Evolutionary conservation across 2,888 invertebrate genomes (phyloP).

Genomic region (Thera britannica): DNA sequence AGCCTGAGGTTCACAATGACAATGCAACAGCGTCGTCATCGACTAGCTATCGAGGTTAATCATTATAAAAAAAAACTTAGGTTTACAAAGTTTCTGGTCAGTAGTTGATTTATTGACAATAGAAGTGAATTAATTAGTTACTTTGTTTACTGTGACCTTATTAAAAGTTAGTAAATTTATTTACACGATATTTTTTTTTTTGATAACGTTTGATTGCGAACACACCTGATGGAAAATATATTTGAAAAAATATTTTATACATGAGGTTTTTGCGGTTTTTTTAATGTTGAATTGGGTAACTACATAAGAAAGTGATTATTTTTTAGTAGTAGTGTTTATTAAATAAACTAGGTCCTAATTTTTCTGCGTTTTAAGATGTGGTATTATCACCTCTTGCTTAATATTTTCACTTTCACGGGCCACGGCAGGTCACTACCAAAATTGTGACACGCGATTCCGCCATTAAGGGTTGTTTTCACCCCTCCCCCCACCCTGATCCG

Average conservation of each 20-base stretch:
- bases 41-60: constrained; percentile 31
- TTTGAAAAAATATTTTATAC: too few relatives aligned
- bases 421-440: constrained; percentile 82
- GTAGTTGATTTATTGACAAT: constrained; percentile 14
- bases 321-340: too few relatives aligned
- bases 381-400: constrained; percentile 64
- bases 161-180: too few relatives aligned
- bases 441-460: constrained; percentile 84
- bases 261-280: too few relatives aligned
- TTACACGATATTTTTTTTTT: too few relatives aligned
- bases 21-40: constrained; percentile 29
- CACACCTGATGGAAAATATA: too few relatives aligned
- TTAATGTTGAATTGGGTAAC: too few relatives aligned
- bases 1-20: constrained; percentile 39
- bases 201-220: too few relatives aligned
- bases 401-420: constrained; percentile 83
- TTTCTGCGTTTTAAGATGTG: constrained; percentile 6
- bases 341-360: background rate
- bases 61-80: constrained; percentile 25
- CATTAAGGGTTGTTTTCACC: constrained; percentile 80
- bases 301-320: too few relatives aligned
- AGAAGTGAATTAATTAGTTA: constrained; percentile 7
- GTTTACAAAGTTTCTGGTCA: constrained; percentile 13
- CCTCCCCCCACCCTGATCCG: constrained; percentile 48
- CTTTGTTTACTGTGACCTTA: background rate